Conservation (phyloP, 2,888 invertebrate genomes). For the Stegophylla sp. region DNA sequence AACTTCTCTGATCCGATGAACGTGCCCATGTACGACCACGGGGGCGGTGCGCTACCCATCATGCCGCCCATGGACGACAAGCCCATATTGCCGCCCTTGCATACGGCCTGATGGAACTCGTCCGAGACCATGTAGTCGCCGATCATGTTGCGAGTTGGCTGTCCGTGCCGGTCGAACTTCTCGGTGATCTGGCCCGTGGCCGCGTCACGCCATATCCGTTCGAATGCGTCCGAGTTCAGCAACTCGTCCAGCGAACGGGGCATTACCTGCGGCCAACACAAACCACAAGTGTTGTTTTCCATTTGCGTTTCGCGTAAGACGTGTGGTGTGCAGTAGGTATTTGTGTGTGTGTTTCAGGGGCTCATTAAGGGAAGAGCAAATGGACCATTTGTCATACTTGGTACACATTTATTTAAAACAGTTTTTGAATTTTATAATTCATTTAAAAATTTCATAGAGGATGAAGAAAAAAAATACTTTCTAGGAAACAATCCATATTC, state of each 20-base stretch:
- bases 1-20: constrained; percentile 47
- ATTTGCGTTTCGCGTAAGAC: too few relatives aligned
- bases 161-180: constrained; percentile 6
- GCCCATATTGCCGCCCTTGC: constrained; percentile 34
- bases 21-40: constrained; percentile 45
- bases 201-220: constrained; percentile 33
- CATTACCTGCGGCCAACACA: constrained; percentile 46
- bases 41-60: constrained; percentile 38
- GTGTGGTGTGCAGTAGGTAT: too few relatives aligned
- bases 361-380: too few relatives aligned
- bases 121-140: constrained; percentile 44
- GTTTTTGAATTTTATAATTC: too few relatives aligned
- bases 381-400: too few relatives aligned
- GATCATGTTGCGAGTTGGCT: constrained; percentile 41
- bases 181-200: constrained; percentile 10
- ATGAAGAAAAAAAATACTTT: too few relatives aligned
- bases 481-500: too few relatives aligned
- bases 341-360: too few relatives aligned
- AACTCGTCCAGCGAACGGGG: constrained; percentile 32
- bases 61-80: constrained; percentile 35
- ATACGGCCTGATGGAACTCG: constrained; percentile 34
- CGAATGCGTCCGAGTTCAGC: constrained; percentile 40
- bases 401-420: too few relatives aligned
- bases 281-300: not conserved
- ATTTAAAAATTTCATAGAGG: too few relatives aligned